Conservation (phyloP, 1,140 invertebrate species). For the Scaptodrosophila lebanonensis region DNA sequence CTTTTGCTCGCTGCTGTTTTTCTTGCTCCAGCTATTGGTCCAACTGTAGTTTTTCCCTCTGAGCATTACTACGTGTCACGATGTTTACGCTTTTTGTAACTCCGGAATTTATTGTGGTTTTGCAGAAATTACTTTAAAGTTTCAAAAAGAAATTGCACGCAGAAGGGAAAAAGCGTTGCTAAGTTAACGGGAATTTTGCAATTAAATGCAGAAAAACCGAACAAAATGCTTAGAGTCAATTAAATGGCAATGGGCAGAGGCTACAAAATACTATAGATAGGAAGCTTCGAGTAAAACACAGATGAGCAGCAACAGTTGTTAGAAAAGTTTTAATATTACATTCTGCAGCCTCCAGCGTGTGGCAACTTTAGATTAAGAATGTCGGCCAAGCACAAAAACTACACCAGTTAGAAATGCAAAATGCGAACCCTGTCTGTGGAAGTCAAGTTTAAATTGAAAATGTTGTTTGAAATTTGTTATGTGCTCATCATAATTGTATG, state of each 20-base stretch:
- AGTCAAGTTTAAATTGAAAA: too few relatives aligned
- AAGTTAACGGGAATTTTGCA: constrained; percentile 45
- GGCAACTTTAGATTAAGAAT: too few relatives aligned
- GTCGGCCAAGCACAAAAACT: too few relatives aligned
- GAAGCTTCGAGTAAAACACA: not conserved
- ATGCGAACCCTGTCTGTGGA: too few relatives aligned
- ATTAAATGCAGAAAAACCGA: constrained; percentile 49
- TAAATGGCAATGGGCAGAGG: too few relatives aligned
- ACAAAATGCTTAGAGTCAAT: constrained; percentile 70
- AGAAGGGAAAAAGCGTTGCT: constrained; percentile 41
- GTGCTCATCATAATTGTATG: too few relatives aligned
- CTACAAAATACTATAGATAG: too few relatives aligned
- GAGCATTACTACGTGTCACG: not conserved
- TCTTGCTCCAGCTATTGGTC: constrained; percentile 1
- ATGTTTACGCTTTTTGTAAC: constrained; percentile 1
- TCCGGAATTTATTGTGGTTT: constrained; percentile 51
- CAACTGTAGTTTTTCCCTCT: not conserved
- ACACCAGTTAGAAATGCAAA: too few relatives aligned
- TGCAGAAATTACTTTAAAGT: constrained; percentile 64
- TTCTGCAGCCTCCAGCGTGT: too few relatives aligned
- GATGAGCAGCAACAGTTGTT: constrained; percentile 14
- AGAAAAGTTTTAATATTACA: not conserved
- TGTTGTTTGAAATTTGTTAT: too few relatives aligned
- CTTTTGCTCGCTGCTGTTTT: constrained; percentile 35
- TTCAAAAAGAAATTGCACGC: constrained; percentile 24